Evolutionary conservation across 2,888 invertebrate genomes (phyloP).

Genomic region (Polia nebulosa): DNA sequence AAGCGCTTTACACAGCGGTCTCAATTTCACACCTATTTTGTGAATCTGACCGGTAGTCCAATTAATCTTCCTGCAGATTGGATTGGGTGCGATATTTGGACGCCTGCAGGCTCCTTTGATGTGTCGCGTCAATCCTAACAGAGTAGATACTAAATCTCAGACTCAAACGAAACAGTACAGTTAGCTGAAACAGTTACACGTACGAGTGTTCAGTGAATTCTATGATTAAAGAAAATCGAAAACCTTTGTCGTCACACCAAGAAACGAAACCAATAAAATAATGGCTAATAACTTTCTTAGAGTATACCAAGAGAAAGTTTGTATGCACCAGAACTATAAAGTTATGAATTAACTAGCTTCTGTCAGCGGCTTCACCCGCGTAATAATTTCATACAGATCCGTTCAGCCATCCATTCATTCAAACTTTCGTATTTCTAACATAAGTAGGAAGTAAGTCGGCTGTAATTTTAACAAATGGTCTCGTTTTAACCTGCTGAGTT

Average conservation of each 20-base stretch:
- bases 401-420: too few relatives aligned
- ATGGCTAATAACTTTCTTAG: neutral
- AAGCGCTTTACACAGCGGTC: conserved; percentile 20
- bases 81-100: conserved; percentile 55
- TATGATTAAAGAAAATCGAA: neutral
- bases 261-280: neutral
- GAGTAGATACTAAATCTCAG: conserved; percentile 37
- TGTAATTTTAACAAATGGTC: neutral
- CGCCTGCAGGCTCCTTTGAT: conserved; percentile 53
- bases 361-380: too few relatives aligned
- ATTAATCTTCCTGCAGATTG: conserved; percentile 58
- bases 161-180: conserved; percentile 24
- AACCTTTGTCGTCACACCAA: neutral
- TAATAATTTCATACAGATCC: too few relatives aligned
- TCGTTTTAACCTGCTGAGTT: neutral
- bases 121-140: conserved; percentile 17
- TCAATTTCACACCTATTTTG: conserved; percentile 62
- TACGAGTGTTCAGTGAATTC: neutral
- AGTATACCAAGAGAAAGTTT: neutral
- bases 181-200: conserved; percentile 1
- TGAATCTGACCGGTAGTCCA: conserved; percentile 42
- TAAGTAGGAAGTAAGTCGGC: too few relatives aligned
- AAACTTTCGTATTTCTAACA: too few relatives aligned
- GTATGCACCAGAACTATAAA: too few relatives aligned
- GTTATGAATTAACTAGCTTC: too few relatives aligned